Evolutionary conservation across 2,113 vertebrate species (phyloP), one percentile per base, ranked within the genome.

Genomic region (Lonchura striata): DNA sequence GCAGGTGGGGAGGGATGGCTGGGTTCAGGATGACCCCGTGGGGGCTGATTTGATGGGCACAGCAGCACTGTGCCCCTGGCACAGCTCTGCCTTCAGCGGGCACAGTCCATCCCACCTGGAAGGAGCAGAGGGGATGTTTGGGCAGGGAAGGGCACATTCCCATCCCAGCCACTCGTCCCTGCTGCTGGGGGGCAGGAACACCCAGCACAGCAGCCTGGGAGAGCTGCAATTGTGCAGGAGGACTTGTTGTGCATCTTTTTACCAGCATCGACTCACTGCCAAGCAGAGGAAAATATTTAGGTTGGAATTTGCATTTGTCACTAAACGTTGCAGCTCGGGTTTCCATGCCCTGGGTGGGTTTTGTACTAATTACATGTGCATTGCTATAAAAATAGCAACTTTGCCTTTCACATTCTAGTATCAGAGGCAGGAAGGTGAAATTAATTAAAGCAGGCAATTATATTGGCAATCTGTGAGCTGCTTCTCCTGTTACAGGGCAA

Each of bases 231-330:
- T 44, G 53, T 10, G 37, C 93, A 49, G 49, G 37, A 49, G 82
- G 59, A 39, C 12, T 42, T 15, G 56, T 15, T 50, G 69, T 30
- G 44, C 49, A 28, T 81, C 74, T 39, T 35, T 90, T 80, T 11
- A 37, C 49, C 75, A 31, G 59, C 74, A 46, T 30, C 0, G 1
- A 49, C 76, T 92, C 83, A 7, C 42, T 93, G 94, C 91, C 88
- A 88, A 90, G 85, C 79, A 20, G 19, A 46, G 61, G 49, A 30
- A 97, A 96, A 96, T 88, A 90, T 94, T 88, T 66, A 76, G 46
- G 87, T 60, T 91, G 87, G 53, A 82, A 94, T 96, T 50, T 87
- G 65, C 54, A 72, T 95, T 93, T 91, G 87, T 92, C 83, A 42
- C 49, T 47, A 85, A 94, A 77, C 20, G 57, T 85, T 95, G 72